Conservation (phyloP, 1,140 invertebrate genomes). For the Choristoneura fumiferana region DNA sequence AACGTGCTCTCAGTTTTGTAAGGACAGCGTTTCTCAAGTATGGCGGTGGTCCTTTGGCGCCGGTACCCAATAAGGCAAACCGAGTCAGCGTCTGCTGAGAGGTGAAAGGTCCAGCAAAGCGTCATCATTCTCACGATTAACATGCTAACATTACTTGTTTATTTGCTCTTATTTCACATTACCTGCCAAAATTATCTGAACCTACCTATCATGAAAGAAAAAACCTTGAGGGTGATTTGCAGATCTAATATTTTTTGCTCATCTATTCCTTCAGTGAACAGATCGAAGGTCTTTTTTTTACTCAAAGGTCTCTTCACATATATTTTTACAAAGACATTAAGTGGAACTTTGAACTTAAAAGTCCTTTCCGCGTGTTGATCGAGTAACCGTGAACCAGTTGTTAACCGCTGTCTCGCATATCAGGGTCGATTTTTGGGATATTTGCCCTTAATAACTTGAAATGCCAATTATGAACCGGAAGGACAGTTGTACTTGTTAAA, state of each 20-base stretch:
- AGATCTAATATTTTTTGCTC: too few relatives aligned
- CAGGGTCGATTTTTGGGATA: not conserved
- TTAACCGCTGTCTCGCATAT: not conserved
- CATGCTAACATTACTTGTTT: not conserved
- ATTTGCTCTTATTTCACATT: not conserved
- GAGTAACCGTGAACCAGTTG: slow-evolving; percentile 12
- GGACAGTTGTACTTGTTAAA: not conserved
- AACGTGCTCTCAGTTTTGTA: slow-evolving; percentile 16
- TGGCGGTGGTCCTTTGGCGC: slow-evolving; percentile 32
- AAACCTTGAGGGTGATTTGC: slow-evolving; percentile 23
- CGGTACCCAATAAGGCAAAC: slow-evolving; percentile 32
- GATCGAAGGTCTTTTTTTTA: too few relatives aligned
- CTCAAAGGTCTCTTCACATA: too few relatives aligned
- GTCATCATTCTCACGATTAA: slow-evolving; percentile 37
- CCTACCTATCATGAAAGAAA: too few relatives aligned
- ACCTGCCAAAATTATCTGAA: too few relatives aligned
- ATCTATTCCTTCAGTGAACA: too few relatives aligned
- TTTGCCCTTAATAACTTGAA: not conserved
- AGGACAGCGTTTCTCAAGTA: slow-evolving; percentile 9
- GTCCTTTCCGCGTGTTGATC: not conserved
- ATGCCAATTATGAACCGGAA: slow-evolving; percentile 1
- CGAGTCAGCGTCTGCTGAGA: slow-evolving; percentile 27
- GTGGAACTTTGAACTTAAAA: not conserved
- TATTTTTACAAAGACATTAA: too few relatives aligned
- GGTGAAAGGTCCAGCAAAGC: slow-evolving; percentile 40